These are phyloP conservation scores for Oppia nitens DNA, from an alignment of 1,140 invertebrate species.

Conservation along the genomic window DNA sequence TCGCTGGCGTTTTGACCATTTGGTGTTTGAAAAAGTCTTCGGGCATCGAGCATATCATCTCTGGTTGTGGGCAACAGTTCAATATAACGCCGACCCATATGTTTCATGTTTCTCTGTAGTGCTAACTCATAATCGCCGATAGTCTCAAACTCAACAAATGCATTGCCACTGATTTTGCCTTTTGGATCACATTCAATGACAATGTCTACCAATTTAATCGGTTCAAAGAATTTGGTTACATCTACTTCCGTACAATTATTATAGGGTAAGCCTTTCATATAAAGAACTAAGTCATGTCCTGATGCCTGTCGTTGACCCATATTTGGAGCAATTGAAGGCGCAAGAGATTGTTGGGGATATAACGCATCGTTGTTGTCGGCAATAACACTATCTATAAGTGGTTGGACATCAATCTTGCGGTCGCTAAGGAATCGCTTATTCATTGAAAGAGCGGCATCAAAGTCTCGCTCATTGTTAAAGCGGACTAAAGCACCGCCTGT, in stretches of 20 bases:
- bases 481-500: conserved; percentile 60
- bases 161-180: conserved; percentile 35
- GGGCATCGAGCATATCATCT: conserved; percentile 16
- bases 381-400: conserved; percentile 16
- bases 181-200: conserved; percentile 46
- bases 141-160: conserved; percentile 54
- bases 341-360: not conserved
- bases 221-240: conserved; percentile 52
- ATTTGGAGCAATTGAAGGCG: not conserved
- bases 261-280: conserved; percentile 49
- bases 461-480: conserved; percentile 44
- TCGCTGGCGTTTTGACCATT: not conserved
- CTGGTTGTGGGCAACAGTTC: conserved; percentile 21
- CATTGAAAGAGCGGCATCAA: conserved; percentile 45
- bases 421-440: conserved; percentile 30
- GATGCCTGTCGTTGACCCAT: not conserved
- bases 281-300: conserved; percentile 27
- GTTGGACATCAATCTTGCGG: conserved; percentile 23
- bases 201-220: conserved; percentile 43
- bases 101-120: conserved; percentile 22
- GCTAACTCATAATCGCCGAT: conserved; percentile 37
- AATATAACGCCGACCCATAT: conserved; percentile 24
- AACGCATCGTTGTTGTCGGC: not conserved
- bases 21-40: not conserved
- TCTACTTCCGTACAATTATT: conserved; percentile 51